Percentiles rank a stretch among this genome's conserved stretches.
These are phyloP conservation scores for Nesometra sesokonis DNA, from an alignment of 35 echinoderm and acorn worm species.

Conservation along the genomic window DNA sequence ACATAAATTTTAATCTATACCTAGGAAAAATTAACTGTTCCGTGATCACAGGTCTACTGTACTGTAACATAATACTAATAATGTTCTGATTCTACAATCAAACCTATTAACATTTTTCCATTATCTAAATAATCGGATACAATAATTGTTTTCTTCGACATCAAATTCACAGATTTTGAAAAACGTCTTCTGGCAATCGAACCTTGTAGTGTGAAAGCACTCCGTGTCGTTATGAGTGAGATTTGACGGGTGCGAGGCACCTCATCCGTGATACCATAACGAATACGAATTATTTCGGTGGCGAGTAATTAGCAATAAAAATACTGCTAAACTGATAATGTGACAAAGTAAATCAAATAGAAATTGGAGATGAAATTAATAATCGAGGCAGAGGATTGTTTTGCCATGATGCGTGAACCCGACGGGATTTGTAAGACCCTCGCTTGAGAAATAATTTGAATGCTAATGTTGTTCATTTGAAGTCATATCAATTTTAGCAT, in stretches of 20 bases:
- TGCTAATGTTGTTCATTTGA: too few species aligned
- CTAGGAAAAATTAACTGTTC: too few species aligned
- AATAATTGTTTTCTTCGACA: background rate
- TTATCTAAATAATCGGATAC: too few species aligned
- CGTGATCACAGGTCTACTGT: too few species aligned
- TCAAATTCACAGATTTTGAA: background rate
- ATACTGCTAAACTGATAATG: background rate
- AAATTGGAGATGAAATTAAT: slow-evolving; percentile 1
- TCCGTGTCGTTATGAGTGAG: background rate
- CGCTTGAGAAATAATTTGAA: background rate
- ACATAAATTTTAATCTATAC: too few species aligned
- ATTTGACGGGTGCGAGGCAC: background rate
- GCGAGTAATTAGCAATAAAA: background rate
- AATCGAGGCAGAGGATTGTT: background rate
- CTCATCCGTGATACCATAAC: background rate
- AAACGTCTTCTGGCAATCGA: background rate
- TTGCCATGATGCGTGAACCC: background rate
- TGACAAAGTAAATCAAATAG: background rate
- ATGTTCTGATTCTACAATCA: too few species aligned
- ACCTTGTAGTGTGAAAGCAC: background rate
- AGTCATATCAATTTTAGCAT: too few species aligned
- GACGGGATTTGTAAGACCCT: background rate
- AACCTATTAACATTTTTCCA: too few species aligned
- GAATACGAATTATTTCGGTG: background rate
- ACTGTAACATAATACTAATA: too few species aligned